Evolutionary conservation across 2,888 invertebrate genomes (phyloP), one percentile per base, ranked within the genome.

Genomic region (Diaphora mendica): DNA sequence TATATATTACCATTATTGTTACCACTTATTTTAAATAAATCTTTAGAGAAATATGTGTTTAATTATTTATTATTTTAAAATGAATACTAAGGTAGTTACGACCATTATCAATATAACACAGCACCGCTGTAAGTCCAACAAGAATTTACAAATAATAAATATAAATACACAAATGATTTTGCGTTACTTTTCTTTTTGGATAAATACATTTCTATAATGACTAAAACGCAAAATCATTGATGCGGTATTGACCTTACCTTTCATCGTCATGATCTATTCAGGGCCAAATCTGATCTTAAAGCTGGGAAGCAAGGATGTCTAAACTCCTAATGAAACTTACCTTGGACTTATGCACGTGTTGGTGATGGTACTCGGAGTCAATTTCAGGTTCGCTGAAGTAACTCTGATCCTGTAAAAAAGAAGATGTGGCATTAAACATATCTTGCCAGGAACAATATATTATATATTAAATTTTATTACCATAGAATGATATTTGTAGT

Each of bases 361-460:
- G 98, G 90, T 98, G 98, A 87, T 98, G 98, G 90, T 98, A 99
- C 88, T 99, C 99, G 64, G 98, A 98, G 91, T 99, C 99, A 86
- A 99, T 98, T 92, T 99, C 99, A 0, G 99, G 99, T 89, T 99
- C 99, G 86, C 98, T 98, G 95, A 99, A 99, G 94, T 99, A 99
- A 87, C 98, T 98, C 91, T 98, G 97, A 88, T 98, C 98, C 95
- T 97, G 91, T 86, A 92, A 84, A 92, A 84, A 82, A 68, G 69
- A 73, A 69, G 35, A 64, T 17, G 39, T 17, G 39, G 4, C 23
- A n/a, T 39, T 55, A 35, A 39, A 68, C 55, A 26, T n/a, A 35
- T 35, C 15, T 26, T 59, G 0, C 64, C 35, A 51, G 17, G 33
- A 2, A 20, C 8, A n/a, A n/a, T 11, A 17, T 42, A 42, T 4